These are phyloP conservation scores for mouse (Mus musculus) DNA, from an alignment of 2,113 vertebrate genomes.

Conservation along the genomic window GRCm39 chr2:157459001-157459500, in stretches of 20 bases:
- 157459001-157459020: neutral
- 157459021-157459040: neutral
- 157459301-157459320: constrained; percentile 85
- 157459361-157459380: fast-evolving
- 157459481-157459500: neutral
- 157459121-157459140: too few species aligned
- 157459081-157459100: neutral
- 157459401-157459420: neutral
- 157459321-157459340: constrained; percentile 77
- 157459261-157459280: constrained; percentile 78
- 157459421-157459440: neutral
- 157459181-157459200: neutral
- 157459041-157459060: neutral
- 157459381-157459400: neutral
- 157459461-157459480: neutral
- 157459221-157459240: constrained; percentile 71
- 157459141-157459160: too few species aligned
- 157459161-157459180: fast-evolving
- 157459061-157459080: too few species aligned
- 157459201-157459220: neutral
- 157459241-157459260: constrained; percentile 81
- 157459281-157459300: constrained; percentile 83
- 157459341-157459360: constrained; percentile 20
- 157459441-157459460: too few species aligned
- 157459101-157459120: too few species aligned